Conservation (phyloP, 2,888 invertebrate species). For the Hirtodrosophila alboralis region DNA sequence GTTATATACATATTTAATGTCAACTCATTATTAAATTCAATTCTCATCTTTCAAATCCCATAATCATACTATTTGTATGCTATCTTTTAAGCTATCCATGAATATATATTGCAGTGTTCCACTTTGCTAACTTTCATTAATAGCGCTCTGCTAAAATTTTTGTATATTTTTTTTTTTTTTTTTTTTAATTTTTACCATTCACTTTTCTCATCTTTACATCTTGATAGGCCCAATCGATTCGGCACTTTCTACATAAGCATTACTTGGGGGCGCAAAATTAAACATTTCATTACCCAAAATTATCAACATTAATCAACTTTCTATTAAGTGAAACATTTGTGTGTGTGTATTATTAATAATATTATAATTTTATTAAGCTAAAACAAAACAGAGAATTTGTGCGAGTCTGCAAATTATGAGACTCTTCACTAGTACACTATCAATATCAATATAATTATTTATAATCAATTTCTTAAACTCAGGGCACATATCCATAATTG, state of each 20-base stretch:
- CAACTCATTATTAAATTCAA: no score
- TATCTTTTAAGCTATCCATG: constrained; percentile 2
- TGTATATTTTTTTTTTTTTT: no score
- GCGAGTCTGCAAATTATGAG: constrained; percentile 9
- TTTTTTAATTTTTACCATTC: constrained; percentile 7
- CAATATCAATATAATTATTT: no score
- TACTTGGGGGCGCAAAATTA: constrained; percentile 8
- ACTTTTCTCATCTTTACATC: constrained; percentile 21
- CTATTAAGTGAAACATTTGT: constrained; percentile 13
- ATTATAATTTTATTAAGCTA: constrained; percentile 55
- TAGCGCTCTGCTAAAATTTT: not conserved
- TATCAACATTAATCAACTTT: constrained; percentile 28
- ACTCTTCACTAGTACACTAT: constrained; percentile 5
- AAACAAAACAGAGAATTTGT: constrained; percentile 40
- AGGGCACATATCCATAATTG: constrained; percentile 81
- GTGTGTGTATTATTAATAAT: constrained; percentile 9
- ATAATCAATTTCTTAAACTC: constrained; percentile 23
- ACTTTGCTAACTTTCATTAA: constrained; percentile 25
- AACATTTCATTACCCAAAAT: constrained; percentile 7
- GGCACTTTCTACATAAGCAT: constrained; percentile 44
- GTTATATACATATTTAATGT: no score
- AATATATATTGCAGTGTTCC: constrained; percentile 30
- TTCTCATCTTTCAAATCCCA: not conserved
- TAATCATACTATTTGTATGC: not conserved
- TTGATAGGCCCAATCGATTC: constrained; percentile 31